Evolutionary conservation across 2,113 vertebrate genomes (phyloP), one percentile per base, ranked within the genome.

Genomic region (Athene noctua): DNA sequence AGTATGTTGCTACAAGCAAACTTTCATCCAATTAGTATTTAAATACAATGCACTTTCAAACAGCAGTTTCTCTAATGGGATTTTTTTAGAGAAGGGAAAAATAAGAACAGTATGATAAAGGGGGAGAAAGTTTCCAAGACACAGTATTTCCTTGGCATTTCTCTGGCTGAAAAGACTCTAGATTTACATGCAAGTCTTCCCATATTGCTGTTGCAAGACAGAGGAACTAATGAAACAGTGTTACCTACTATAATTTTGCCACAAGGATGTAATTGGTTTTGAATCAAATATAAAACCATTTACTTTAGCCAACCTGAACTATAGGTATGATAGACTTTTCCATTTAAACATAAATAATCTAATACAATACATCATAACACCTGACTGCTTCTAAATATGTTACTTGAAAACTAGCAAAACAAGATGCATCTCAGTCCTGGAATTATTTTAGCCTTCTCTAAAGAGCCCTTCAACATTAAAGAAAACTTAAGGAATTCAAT

Each of bases 201-300:
- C 19, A 57, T 7, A 42, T 0, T 27, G 26, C 52, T n/a, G 17
- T 38, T 66, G 52, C 22, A 77, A 58, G 15, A 44, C 8, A 94
- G 30, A 18, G 7, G 16, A 91, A 47, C 38, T 72, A 42, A 27
- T 3, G n/a, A 82, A 85, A 73, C 18, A 16, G 32, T n/a, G 14
- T 47, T 68, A 86, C 6, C 7, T 58, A 55, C 42, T 38, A 52
- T 2, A 47, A 44, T 47, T 90, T 52, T 72, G 30, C 54, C 27
- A 52, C 1, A 0, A 82, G 32, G 90, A 47, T 3, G 34, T 40
- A 13, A 42, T 2, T 55, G 15, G 21, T 82, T 92, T 94, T 0
- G 0, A 82, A 55, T 3, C 0, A 6, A 85, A 55, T 8, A 57
- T 17, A 78, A 36, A 88, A 15, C 44, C 5, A 78, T 0, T 66